Evolutionary conservation across 2,888 invertebrate species (phyloP).

Genomic region (Hermaeophaga mercurialis): DNA sequence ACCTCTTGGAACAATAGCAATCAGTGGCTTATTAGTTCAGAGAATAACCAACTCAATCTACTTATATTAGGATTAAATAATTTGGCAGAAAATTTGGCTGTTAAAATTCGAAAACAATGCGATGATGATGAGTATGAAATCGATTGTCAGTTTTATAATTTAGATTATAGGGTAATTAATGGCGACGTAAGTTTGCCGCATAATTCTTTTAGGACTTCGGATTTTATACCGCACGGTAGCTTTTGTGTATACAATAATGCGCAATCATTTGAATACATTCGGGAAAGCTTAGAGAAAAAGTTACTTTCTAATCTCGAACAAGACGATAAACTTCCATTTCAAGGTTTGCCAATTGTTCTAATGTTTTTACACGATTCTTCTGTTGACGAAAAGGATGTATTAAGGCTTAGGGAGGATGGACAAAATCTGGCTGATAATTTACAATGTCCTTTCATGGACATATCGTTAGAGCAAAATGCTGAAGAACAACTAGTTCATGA

Average conservation of each 20-base stretch:
- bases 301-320: constrained; percentile 87
- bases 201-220: constrained; percentile 81
- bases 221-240: constrained; percentile 90
- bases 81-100: constrained; percentile 84
- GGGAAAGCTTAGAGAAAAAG: constrained; percentile 89
- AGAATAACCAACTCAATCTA: constrained; percentile 80
- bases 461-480: constrained; percentile 70
- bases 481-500: constrained; percentile 71
- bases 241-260: constrained; percentile 91
- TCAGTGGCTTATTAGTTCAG: constrained; percentile 68
- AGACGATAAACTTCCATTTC: constrained; percentile 86
- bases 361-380: constrained; percentile 86
- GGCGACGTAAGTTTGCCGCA: constrained; percentile 82
- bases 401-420: constrained; percentile 85
- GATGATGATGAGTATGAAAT: constrained; percentile 85
- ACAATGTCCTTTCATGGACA: constrained; percentile 85
- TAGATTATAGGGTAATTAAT: constrained; percentile 85
- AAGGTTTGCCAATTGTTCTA: constrained; percentile 85
- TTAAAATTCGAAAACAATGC: constrained; percentile 84
- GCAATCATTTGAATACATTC: constrained; percentile 89
- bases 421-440: constrained; percentile 87
- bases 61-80: constrained; percentile 87
- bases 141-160: constrained; percentile 77
- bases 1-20: constrained; percentile 67
- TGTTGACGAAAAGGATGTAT: constrained; percentile 84